Percentiles rank a stretch among this genome's conserved stretches.
phyloP scores from a whole-genome alignment of 2,888 invertebrate genomes.

The Thera britannica region DNA sequence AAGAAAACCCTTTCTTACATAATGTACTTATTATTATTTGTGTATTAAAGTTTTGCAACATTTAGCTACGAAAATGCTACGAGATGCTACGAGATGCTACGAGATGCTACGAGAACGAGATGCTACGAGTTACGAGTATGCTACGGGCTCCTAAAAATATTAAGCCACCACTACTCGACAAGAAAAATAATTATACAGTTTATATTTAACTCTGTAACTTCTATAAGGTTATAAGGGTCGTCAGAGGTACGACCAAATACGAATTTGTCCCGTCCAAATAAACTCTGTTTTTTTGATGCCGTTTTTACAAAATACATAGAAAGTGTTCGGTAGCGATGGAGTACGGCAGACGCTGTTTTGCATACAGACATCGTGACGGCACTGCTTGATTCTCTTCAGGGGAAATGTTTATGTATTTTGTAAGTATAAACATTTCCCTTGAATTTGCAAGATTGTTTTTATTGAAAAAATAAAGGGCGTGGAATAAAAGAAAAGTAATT shows the following conservation, averaged over 20 bases:
- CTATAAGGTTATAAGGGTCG: too few species aligned
- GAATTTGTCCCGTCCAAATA: too few species aligned
- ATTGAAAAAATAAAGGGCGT: not conserved
- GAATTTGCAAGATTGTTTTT: conserved; percentile 11
- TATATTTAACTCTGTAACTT: too few species aligned
- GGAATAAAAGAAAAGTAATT: too few species aligned
- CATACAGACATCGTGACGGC: conserved; percentile 18
- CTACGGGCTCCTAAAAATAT: not conserved
- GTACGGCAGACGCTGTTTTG: conserved; percentile 10
- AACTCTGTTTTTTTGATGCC: too few species aligned
- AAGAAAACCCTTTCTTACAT: too few species aligned
- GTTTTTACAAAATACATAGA: conserved; percentile 2
- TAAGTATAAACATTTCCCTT: conserved; percentile 15
- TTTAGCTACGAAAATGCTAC: not conserved
- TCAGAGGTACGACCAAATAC: too few species aligned
- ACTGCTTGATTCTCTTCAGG: conserved; percentile 1
- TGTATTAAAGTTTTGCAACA: not conserved
- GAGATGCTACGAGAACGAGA: not conserved
- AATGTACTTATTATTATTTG: too few species aligned
- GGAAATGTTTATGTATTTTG: not conserved
- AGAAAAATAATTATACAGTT: too few species aligned
- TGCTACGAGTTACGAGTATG: not conserved
- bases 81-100: not conserved
- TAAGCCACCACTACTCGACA: too few species aligned
- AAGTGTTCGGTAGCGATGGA: not conserved